Conservation (phyloP, 2,888 invertebrate species). For the Trichogramma evanescens region DNA sequence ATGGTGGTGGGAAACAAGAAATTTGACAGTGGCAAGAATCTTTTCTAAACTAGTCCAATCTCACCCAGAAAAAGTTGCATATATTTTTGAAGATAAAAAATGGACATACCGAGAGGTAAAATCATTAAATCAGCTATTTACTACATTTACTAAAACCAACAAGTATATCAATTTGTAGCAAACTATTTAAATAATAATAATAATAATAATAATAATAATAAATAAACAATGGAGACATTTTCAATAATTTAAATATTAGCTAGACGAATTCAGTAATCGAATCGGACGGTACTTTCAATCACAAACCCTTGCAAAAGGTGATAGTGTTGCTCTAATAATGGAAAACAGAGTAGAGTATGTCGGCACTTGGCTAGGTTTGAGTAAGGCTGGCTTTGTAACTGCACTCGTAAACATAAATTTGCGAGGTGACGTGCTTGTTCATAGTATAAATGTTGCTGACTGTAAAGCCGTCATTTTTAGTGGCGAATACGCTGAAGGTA, state of each 20-base stretch:
- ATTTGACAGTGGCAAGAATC: conserved; percentile 63
- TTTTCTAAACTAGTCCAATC: conserved; percentile 67
- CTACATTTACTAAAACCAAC: no score
- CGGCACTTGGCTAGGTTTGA: conserved; percentile 83
- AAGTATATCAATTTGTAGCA: no score
- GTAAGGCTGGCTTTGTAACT: conserved; percentile 74
- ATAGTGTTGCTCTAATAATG: conserved; percentile 82
- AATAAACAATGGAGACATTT: not conserved
- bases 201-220: no score
- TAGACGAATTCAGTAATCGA: conserved; percentile 60
- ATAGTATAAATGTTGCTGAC: conserved; percentile 75
- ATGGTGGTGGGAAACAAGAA: conserved; percentile 41
- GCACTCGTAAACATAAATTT: conserved; percentile 90
- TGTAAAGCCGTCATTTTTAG: conserved; percentile 76
- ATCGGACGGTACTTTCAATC: conserved; percentile 58
- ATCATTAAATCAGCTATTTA: no score
- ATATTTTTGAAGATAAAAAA: conserved; percentile 71
- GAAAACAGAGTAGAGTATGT: conserved; percentile 84
- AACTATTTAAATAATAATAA: no score
- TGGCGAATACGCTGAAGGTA: conserved; percentile 50
- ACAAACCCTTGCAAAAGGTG: conserved; percentile 54
- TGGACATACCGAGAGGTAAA: conserved; percentile 78
- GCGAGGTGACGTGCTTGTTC: conserved; percentile 69
- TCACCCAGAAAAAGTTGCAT: conserved; percentile 76
- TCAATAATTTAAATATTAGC: conserved; percentile 52